phyloP scores from a whole-genome alignment of 2,113 vertebrate species.

The Lamprologus ornatipinnis region DNA sequence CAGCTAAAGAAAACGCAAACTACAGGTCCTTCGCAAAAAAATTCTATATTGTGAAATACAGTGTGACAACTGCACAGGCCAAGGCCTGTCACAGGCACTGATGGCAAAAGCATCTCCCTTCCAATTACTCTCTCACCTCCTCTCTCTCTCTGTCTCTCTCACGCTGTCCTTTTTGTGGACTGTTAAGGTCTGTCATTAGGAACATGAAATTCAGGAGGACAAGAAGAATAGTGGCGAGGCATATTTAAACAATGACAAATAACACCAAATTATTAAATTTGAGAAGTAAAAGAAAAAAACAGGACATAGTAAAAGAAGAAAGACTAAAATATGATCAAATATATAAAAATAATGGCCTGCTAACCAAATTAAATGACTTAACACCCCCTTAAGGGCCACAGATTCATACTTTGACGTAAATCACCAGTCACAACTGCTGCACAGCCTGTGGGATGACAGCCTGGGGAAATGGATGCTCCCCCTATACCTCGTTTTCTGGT shows the following conservation, averaged over 20 bases:
- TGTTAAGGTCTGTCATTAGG: constrained; percentile 1
- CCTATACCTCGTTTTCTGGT: constrained; percentile 43
- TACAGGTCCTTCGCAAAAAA: constrained; percentile 20
- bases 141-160: neutral
- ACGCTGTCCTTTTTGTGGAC: neutral
- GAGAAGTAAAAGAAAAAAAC: neutral
- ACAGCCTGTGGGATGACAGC: constrained; percentile 13
- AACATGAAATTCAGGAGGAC: neutral
- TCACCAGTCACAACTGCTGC: constrained; percentile 12
- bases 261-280: neutral
- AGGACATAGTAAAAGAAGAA: neutral
- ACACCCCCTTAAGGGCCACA: neutral
- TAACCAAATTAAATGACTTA: neutral
- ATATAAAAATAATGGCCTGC: neutral
- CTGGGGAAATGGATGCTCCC: constrained; percentile 35
- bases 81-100: constrained; percentile 14
- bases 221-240: neutral
- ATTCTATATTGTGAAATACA: constrained; percentile 15
- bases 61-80: constrained; percentile 6
- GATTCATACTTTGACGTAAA: neutral
- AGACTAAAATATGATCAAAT: neutral
- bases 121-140: neutral
- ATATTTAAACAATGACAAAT: neutral
- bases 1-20: neutral
- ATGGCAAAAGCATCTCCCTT: neutral